These are phyloP conservation scores for Caenorhabditis zanzibari DNA, from an alignment of 2,888 invertebrate genomes.

Conservation along the genomic window DNA sequence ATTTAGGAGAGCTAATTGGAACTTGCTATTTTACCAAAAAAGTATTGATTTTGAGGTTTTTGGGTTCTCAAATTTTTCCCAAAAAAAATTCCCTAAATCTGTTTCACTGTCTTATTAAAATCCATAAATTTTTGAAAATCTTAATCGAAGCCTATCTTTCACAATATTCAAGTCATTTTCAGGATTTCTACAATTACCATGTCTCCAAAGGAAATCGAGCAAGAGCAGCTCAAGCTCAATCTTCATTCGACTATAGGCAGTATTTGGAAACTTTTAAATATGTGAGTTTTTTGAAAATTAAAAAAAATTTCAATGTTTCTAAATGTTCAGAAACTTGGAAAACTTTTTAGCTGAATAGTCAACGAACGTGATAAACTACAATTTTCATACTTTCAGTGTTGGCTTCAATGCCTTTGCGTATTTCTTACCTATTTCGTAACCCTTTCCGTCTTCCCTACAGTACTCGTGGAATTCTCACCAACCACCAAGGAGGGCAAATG, in stretches of 20 bases:
- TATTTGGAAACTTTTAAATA: slow-evolving; percentile 63
- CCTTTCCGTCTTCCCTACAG: slow-evolving; percentile 92
- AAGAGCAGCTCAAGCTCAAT: slow-evolving; percentile 21
- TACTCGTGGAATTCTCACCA: slow-evolving; percentile 88
- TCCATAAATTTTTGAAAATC: too few relatives aligned
- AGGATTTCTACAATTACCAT: slow-evolving; percentile 69
- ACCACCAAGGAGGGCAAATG: slow-evolving; percentile 23
- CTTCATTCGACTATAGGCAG: slow-evolving; percentile 47
- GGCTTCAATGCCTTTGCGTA: slow-evolving; percentile 92
- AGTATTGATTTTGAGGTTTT: too few relatives aligned
- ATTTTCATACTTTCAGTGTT: slow-evolving; percentile 79
- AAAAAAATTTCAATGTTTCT: too few relatives aligned
- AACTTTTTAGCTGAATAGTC: too few relatives aligned
- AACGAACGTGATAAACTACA: too few relatives aligned
- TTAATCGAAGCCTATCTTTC: too few relatives aligned
- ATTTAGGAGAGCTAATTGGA: too few relatives aligned
- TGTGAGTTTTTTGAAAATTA: slow-evolving; percentile 41
- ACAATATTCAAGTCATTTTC: background rate
- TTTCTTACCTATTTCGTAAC: slow-evolving; percentile 95
- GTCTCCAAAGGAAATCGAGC: slow-evolving; percentile 60
- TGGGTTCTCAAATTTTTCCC: too few relatives aligned
- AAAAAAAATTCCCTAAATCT: too few relatives aligned
- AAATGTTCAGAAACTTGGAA: too few relatives aligned
- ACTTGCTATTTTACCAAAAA: too few relatives aligned
- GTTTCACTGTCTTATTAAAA: too few relatives aligned